Conservation (phyloP, 2,797 vertebrate species). For the Pantherophis vulpinus region DNA sequence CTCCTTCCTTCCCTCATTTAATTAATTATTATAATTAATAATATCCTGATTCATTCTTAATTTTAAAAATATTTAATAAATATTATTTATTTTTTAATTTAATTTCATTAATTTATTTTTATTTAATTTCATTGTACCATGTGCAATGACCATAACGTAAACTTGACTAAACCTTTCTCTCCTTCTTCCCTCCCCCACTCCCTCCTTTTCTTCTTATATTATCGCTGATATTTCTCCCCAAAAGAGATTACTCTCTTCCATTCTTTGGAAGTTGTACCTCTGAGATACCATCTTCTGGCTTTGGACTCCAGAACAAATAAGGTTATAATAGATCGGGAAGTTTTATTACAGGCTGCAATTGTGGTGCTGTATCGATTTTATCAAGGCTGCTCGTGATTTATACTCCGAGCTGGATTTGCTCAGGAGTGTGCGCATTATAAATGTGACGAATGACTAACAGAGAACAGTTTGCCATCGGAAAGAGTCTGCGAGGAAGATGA, state of each 20-base stretch:
- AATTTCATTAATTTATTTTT: too few relatives aligned
- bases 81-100: too few relatives aligned
- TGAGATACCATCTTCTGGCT: neutral
- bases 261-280: neutral
- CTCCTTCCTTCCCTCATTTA: too few relatives aligned
- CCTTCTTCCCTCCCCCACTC: neutral
- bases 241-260: neutral
- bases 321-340: neutral
- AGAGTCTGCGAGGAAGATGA: neutral
- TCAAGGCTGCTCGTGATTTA: neutral
- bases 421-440: neutral
- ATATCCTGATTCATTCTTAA: too few relatives aligned
- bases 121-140: too few relatives aligned
- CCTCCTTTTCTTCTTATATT: too few relatives aligned
- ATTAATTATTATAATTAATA: too few relatives aligned
- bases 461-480: neutral
- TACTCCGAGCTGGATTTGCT: neutral
- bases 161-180: neutral
- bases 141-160: too few relatives aligned
- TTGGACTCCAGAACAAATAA: neutral
- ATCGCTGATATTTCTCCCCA: neutral
- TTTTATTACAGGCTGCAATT: neutral
- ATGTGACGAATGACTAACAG: neutral
- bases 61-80: too few relatives aligned
- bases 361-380: neutral